Conservation (phyloP, 2,888 invertebrate genomes). For the Netelia fuscicornis region DNA sequence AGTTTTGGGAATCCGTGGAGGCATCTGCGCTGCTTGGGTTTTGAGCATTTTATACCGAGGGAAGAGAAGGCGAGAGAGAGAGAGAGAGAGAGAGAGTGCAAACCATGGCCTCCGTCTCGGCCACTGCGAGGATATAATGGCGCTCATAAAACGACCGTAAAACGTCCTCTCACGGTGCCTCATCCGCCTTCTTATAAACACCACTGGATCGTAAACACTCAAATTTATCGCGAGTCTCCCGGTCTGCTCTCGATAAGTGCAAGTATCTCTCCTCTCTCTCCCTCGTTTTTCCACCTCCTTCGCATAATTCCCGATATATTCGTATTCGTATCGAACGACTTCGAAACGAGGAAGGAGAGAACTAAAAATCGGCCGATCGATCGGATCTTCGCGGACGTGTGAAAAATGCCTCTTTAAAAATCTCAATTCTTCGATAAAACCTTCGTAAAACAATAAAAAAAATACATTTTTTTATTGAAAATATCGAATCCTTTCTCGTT, state of each 20-base stretch:
- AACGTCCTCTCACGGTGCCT: constrained; percentile 68
- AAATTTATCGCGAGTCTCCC: constrained; percentile 74
- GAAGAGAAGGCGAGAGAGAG: background rate
- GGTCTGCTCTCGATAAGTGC: constrained; percentile 59
- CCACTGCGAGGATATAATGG: constrained; percentile 74
- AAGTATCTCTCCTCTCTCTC: background rate
- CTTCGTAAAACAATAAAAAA: no score
- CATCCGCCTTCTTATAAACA: constrained; percentile 75
- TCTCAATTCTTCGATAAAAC: no score
- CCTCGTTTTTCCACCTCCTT: constrained; percentile 7
- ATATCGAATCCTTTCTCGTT: background rate
- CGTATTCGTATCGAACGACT: constrained; percentile 11
- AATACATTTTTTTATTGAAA: background rate
- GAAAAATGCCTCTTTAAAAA: no score
- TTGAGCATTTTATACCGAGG: constrained; percentile 13
- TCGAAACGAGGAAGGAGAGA: constrained; percentile 3
- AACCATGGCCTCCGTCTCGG: constrained; percentile 7
- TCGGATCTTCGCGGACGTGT: background rate
- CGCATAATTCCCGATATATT: constrained; percentile 2
- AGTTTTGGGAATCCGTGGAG: constrained; percentile 75
- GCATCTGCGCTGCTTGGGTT: background rate
- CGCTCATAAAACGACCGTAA: constrained; percentile 77
- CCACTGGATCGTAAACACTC: constrained; percentile 75
- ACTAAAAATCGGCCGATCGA: background rate
- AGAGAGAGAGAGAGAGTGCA: constrained; percentile 23